Evolutionary conservation across 1,140 invertebrate genomes (phyloP), one percentile per base, ranked within the genome.

Genomic region (Plutomurus gul): DNA sequence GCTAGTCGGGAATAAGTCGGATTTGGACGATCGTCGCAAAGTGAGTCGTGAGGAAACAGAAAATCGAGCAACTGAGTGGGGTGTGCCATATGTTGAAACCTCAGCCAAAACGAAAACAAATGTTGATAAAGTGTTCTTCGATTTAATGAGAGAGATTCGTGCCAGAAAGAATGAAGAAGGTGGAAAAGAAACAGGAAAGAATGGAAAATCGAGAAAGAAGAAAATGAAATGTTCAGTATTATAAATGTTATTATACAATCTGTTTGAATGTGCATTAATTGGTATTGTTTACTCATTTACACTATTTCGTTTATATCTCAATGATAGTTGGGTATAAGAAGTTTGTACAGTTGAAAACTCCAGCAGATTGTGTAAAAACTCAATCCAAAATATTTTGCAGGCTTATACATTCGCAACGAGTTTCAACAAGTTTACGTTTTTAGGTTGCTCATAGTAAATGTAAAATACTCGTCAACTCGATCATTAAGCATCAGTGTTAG

Each of bases 41-140:
- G 96, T 99, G 56, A 91, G 92, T 81, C 88, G 94, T 80, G 93
- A 94, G 81, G 93, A 96, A 86, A 96, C 96, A 84, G 92, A 95
- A 87, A 89, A 91, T 78, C 90, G 95, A 83, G 95, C 97, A 22
- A 91, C 93, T 85, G 92, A 94, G 84, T 99, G 98, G 98, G 92
- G 93, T 81, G 97, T 99, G 81, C 95, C 96, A 76, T 99, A 99
- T 88, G 95, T 99, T 43, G 98, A 99, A 91, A 99, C 98, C 76
- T 99, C 96, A 56, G 98, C 98, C 77, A 99, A 99, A 90, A 99
- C 97, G 40, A 90, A 95, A 84, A 95, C 95, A 86, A 99, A 99
- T 89, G 98, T 99, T 60, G 97, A 99, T 88, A 99, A 99, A 92
- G 96, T 98, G 86, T 98, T 98, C 92, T 98, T 95, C 89, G 96